Base-by-base conservation (phyloP, 2,888 invertebrate species). In the Megalurothrips usitatus region DNA sequence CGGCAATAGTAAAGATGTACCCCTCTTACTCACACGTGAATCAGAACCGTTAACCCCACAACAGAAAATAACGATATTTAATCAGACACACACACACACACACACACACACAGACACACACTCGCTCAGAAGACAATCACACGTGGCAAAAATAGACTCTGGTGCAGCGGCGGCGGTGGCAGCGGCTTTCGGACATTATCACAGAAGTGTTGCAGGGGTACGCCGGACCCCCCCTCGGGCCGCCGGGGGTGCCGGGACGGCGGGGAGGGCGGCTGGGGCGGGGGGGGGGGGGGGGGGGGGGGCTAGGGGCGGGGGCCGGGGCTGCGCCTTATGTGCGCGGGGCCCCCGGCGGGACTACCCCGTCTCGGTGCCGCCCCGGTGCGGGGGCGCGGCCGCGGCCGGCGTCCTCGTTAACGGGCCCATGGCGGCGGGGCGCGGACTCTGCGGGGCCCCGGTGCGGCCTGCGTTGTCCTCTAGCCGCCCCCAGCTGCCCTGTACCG, bases 91-190 rank as follows among this genome's bases (percentile, higher is more conserved):
- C 58, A 58, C 58, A 14, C 58, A 14, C 58, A 19, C 58, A 58
- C 19, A 58, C 58, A 58, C 19, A 58, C 58, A 58, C 58, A 14
- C 58, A 1, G 14, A 19, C 58, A 58, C 19, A 58, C 34, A 4
- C 34, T n/a, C n/a, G n/a, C n/a, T 52, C 52, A 52, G 6, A 52
- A 52, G 19, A n/a, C 58, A 12, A 17, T 58, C 68, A 75, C 68
- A 75, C 68, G 26, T 26, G 26, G 12, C 26, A 26, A 75, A 75
- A 75, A 75, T 75, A 75, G 68, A 75, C 68, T 75, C 68, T 75
- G 14, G 58, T 58, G 14, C 58, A 14, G 19, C 58, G 34, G 34
- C 34, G 6, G 34, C 34, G 6, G 6, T 6, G 34, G 34, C 34
- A 43, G 34, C 34, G 6, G 6, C 34, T 26, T 75, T 26, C 3